phyloP scores from a whole-genome alignment of 2,113 vertebrate genomes.

The Cygnus atratus region DNA sequence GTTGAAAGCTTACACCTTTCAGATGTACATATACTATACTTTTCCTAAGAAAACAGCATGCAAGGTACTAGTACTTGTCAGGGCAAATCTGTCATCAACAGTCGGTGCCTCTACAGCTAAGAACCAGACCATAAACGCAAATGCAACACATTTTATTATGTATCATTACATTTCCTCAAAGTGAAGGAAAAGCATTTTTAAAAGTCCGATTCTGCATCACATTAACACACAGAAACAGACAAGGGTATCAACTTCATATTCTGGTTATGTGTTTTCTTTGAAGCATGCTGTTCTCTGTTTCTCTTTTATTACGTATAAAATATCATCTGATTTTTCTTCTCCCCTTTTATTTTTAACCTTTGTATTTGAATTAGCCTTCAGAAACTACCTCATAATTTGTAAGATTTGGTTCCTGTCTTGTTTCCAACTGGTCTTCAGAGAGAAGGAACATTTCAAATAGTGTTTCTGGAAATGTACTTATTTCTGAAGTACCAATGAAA shows the following conservation, averaged over 20 bases:
- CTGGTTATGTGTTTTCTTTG: not conserved
- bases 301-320: not conserved
- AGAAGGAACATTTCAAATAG: not conserved
- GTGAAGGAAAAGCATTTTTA: not conserved
- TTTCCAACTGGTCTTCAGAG: not conserved
- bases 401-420: not conserved
- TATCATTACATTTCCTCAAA: conserved; percentile 20
- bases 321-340: not conserved
- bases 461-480: not conserved
- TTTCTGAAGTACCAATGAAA: not conserved
- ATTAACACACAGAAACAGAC: not conserved
- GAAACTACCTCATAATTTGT: not conserved
- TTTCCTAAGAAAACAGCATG: not conserved
- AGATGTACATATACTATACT: not conserved
- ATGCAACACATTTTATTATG: not conserved
- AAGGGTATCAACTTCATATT: not conserved
- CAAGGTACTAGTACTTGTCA: not conserved
- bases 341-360: not conserved
- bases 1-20: not conserved
- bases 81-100: not conserved
- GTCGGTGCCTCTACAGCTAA: not conserved
- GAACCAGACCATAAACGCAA: not conserved
- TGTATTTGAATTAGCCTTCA: not conserved
- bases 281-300: not conserved
- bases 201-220: not conserved